Percentiles rank a stretch among this genome's conserved stretches.
Evolutionary conservation across 2,797 vertebrate species (phyloP).

Genomic region (Ambastaia sidthimunki): DNA sequence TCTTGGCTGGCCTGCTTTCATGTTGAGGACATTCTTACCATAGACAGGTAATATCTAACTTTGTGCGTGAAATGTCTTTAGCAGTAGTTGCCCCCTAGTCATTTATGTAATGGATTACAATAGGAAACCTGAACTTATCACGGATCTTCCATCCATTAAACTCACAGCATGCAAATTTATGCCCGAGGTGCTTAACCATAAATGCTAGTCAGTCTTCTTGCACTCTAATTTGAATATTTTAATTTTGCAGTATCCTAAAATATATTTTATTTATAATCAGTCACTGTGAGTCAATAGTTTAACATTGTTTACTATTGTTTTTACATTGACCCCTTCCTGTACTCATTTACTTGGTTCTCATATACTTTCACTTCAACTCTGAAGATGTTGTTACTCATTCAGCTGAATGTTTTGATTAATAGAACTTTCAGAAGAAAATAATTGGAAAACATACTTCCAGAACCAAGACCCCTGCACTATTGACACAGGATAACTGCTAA

Average conservation of each 20-base stretch:
- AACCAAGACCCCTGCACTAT: not conserved
- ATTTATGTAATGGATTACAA: slow-evolving; percentile 35
- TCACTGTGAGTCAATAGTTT: not conserved
- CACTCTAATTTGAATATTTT: not conserved
- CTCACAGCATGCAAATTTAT: slow-evolving; percentile 10
- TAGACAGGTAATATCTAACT: slow-evolving; percentile 32
- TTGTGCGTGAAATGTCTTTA: slow-evolving; percentile 38
- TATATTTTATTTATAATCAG: not conserved
- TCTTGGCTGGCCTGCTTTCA: slow-evolving; percentile 38
- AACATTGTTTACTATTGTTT: not conserved
- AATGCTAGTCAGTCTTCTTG: not conserved
- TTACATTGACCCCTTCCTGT: not conserved
- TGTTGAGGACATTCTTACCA: slow-evolving; percentile 37
- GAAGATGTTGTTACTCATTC: not conserved
- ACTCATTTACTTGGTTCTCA: no score
- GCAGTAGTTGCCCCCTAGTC: not conserved
- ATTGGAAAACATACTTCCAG: not conserved
- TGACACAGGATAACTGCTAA: slow-evolving; percentile 19
- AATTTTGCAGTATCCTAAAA: not conserved
- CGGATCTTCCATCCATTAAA: slow-evolving; percentile 45
- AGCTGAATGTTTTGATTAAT: not conserved
- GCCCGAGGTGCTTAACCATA: slow-evolving; percentile 5
- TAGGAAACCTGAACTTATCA: slow-evolving; percentile 19
- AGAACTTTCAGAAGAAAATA: not conserved
- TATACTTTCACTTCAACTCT: not conserved